Evolutionary conservation across 2,888 invertebrate species (phyloP).

Genomic region (Empis livida): DNA sequence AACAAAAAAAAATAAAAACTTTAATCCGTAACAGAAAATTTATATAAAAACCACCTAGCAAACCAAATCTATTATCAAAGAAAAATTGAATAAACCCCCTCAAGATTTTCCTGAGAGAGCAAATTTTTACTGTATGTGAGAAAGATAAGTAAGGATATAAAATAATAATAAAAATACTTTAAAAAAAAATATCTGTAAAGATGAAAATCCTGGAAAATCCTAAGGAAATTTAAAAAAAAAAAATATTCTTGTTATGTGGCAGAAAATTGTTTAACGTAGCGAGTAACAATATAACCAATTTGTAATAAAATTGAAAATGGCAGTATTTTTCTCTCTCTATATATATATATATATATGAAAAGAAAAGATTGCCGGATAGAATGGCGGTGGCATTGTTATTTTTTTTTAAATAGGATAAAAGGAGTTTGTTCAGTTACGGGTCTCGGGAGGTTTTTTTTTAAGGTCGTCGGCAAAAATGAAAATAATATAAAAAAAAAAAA

Average conservation of each 20-base stretch:
- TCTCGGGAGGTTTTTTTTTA: constrained; percentile 3
- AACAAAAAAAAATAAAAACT: no score
- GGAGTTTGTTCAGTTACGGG: not conserved
- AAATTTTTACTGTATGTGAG: not conserved
- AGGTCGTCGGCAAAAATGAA: constrained; percentile 1
- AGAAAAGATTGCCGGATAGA: constrained; percentile 2
- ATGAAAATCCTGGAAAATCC: constrained; percentile 10
- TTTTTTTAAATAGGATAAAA: not conserved
- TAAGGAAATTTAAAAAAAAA: no score
- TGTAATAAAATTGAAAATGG: constrained; percentile 19
- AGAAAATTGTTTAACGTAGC: constrained; percentile 19
- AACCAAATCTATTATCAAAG: not conserved
- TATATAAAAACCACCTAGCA: no score
- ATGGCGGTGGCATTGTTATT: no score
- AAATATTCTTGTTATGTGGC: no score
- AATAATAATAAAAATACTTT: no score
- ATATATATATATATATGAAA: constrained; percentile 2
- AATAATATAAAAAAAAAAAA: not conserved
- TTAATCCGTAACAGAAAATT: no score
- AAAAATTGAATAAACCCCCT: not conserved
- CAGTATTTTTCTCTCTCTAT: constrained; percentile 6
- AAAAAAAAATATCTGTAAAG: not conserved
- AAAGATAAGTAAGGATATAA: no score
- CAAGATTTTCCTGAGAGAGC: no score
- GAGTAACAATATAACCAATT: constrained; percentile 22